A percentile compares a stretch with the other conserved stretches of the same genome.
Conservation (phyloP, 2,797 vertebrate species). For the Labeo calbasu region DNA sequence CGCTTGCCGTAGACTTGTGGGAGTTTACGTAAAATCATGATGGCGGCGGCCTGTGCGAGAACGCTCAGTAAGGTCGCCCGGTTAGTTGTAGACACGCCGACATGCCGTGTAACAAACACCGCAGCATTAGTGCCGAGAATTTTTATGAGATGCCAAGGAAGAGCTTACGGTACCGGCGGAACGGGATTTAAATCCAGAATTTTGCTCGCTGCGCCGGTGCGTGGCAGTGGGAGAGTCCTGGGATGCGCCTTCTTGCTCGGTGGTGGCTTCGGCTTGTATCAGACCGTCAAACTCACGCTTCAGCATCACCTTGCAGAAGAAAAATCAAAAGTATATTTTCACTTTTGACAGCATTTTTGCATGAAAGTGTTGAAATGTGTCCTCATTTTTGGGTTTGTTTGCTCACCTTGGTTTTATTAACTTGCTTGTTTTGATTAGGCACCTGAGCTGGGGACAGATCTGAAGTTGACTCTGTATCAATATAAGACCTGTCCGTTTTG, state of each 20-base stretch:
- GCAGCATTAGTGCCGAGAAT: conserved; percentile 46
- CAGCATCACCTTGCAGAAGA: conserved; percentile 73
- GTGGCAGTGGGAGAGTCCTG: conserved; percentile 62
- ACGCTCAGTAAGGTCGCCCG: conserved; percentile 72
- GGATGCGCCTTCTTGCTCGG: conserved; percentile 77
- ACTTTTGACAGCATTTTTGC: neutral
- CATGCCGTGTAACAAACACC: conserved; percentile 51
- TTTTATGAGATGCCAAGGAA: conserved; percentile 44
- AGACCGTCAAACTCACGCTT: conserved; percentile 66
- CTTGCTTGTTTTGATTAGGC: conserved; percentile 59
- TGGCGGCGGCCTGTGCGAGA: conserved; percentile 75
- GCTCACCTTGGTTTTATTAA: neutral
- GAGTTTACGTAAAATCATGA: conserved; percentile 73
- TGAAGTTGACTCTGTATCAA: conserved; percentile 90
- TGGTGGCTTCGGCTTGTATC: conserved; percentile 77
- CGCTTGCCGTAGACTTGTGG: conserved; percentile 66
- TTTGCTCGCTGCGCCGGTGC: conserved; percentile 42
- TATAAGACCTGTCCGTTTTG: conserved; percentile 99
- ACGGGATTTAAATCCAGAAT: conserved; percentile 55
- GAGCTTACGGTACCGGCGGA: conserved; percentile 61
- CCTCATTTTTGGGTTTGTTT: neutral
- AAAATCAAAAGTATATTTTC: conserved; percentile 64
- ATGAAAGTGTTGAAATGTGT: neutral
- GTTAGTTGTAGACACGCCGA: conserved; percentile 56
- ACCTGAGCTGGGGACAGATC: conserved; percentile 66